phyloP scores from a whole-genome alignment of 2,797 vertebrate species.

The Momotus momota region DNA sequence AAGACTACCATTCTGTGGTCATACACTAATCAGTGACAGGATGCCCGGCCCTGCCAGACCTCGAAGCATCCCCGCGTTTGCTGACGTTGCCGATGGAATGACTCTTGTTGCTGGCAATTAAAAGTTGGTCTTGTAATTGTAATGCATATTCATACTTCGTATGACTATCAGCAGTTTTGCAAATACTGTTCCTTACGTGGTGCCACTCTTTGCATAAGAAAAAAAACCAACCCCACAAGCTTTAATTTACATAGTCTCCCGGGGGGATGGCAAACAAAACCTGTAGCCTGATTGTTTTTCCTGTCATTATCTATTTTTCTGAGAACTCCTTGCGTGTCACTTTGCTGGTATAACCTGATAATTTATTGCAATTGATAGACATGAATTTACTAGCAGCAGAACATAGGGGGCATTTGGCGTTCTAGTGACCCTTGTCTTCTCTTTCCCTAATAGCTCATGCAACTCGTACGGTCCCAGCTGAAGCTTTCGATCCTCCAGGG shows the following conservation, averaged over 20 bases:
- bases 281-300: slow-evolving; percentile 45
- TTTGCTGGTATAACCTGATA: neutral
- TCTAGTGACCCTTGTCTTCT: neutral
- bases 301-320: slow-evolving; percentile 32
- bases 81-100: neutral
- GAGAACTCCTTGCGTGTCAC: neutral
- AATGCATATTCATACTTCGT: neutral
- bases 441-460: neutral
- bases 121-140: neutral
- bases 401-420: slow-evolving; percentile 18
- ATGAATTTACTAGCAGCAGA: neutral
- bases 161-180: slow-evolving; percentile 29
- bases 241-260: neutral
- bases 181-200: slow-evolving; percentile 23
- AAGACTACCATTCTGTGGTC: neutral
- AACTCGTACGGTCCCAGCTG: neutral
- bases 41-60: neutral
- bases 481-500: slow-evolving; percentile 11
- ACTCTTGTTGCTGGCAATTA: neutral
- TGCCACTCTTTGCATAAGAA: slow-evolving; percentile 11
- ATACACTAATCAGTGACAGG: fast-evolving
- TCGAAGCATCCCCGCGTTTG: neutral
- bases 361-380: slow-evolving; percentile 35
- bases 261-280: slow-evolving; percentile 21
- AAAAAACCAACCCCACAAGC: neutral